phyloP scores from a whole-genome alignment of 2,888 invertebrate genomes.

The Ernsta delagoae region DNA sequence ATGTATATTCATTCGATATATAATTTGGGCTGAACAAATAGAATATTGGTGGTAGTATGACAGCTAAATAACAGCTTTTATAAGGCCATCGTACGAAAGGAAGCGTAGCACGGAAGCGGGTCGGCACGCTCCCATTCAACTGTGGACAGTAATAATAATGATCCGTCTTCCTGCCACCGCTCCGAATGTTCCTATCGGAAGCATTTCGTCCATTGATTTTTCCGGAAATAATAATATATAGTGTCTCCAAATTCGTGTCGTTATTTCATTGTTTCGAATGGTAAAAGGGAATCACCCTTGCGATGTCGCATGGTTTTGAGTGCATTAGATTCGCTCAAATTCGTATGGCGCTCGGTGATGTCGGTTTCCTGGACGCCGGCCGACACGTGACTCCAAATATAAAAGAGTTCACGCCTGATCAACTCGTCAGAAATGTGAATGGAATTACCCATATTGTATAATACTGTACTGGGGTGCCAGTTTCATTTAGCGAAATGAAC shows the following conservation, averaged over 20 bases:
- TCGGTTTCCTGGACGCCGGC: constrained; percentile 77
- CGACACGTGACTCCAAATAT: constrained; percentile 80
- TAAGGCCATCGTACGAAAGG: constrained; percentile 69
- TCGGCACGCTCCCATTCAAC: constrained; percentile 66
- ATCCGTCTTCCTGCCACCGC: constrained; percentile 73
- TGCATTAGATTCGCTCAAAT: constrained; percentile 81
- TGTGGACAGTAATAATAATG: constrained; percentile 77
- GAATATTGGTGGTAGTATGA: constrained; percentile 46
- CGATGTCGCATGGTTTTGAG: constrained; percentile 75
- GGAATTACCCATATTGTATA: constrained; percentile 79
- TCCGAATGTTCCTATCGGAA: constrained; percentile 67
- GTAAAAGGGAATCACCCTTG: constrained; percentile 48
- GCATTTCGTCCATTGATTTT: constrained; percentile 79
- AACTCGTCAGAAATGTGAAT: constrained; percentile 74
- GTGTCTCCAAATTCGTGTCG: constrained; percentile 58
- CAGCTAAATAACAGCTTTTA: constrained; percentile 75
- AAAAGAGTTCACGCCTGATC: constrained; percentile 82
- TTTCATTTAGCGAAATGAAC: constrained; percentile 45
- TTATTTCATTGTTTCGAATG: constrained; percentile 50
- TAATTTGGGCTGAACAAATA: constrained; percentile 30
- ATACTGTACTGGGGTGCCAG: constrained; percentile 64
- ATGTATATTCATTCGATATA: constrained; percentile 3
- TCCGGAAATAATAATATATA: constrained; percentile 80
- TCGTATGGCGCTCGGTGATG: constrained; percentile 65
- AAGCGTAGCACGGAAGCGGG: constrained; percentile 63